A percentile compares a stretch with the other conserved stretches of the same genome.
Conservation (phyloP, 2,113 vertebrate genomes). For the Rhadina sibilatrix region DNA sequence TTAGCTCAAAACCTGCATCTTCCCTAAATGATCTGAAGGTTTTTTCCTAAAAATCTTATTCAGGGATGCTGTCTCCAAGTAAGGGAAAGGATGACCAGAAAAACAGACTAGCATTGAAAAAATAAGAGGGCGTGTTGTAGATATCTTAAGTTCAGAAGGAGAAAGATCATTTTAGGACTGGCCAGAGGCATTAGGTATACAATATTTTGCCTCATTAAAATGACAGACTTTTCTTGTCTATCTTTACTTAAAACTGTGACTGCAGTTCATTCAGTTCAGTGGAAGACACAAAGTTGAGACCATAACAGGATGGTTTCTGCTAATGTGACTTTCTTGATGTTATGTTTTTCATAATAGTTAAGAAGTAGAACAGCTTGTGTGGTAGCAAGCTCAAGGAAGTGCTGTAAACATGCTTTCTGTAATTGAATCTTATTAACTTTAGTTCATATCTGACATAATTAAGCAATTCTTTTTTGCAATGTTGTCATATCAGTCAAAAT, state of each 20-base stretch:
- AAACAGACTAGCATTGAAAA: background rate
- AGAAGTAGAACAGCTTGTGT: slow-evolving; percentile 36
- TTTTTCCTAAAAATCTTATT: background rate
- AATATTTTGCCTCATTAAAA: background rate
- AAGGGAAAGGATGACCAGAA: background rate
- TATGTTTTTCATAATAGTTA: background rate
- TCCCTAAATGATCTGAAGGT: background rate
- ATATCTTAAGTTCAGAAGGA: background rate
- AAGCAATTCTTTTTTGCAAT: slow-evolving; percentile 15
- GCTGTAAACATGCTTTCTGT: slow-evolving; percentile 43
- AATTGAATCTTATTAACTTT: slow-evolving; percentile 46
- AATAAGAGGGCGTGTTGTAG: background rate
- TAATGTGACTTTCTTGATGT: background rate
- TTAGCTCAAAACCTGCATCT: background rate
- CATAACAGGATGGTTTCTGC: background rate
- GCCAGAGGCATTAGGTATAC: background rate
- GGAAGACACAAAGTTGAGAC: background rate
- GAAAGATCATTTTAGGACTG: background rate
- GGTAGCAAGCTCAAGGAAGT: slow-evolving; percentile 40
- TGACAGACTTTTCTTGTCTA: background rate
- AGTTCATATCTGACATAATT: slow-evolving; percentile 36
- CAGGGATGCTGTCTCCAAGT: background rate
- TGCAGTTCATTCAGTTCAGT: background rate
- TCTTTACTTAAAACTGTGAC: background rate
- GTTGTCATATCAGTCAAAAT: background rate